Conservation (phyloP, 2,888 invertebrate species). For the Abrostola tripartita region DNA sequence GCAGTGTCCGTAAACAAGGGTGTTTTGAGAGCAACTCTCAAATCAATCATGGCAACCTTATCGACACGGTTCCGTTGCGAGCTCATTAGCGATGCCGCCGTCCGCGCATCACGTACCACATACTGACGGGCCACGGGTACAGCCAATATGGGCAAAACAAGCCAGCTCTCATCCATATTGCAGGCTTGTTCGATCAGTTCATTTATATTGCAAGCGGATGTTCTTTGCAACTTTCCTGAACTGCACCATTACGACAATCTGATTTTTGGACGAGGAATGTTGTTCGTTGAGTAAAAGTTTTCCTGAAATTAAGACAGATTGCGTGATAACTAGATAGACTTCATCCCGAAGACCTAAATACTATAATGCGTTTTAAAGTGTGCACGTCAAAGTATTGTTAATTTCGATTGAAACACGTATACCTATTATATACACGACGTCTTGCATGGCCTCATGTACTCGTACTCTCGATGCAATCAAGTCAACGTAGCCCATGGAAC, state of each 20-base stretch:
- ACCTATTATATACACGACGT: not conserved
- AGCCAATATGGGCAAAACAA: conserved; percentile 75
- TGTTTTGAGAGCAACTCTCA: conserved; percentile 45
- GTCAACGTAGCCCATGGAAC: conserved; percentile 1
- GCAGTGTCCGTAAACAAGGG: conserved; percentile 29
- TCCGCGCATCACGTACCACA: conserved; percentile 56
- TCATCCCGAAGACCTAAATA: too few species aligned
- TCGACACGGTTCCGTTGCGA: conserved; percentile 61
- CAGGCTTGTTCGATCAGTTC: conserved; percentile 71
- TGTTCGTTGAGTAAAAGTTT: conserved; percentile 7
- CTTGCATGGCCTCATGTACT: not conserved
- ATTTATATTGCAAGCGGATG: conserved; percentile 76
- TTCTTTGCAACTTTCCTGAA: conserved; percentile 63
- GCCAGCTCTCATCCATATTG: conserved; percentile 74
- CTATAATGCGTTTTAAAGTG: too few species aligned
- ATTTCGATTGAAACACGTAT: not conserved
- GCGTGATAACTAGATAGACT: too few species aligned
- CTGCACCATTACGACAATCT: conserved; percentile 55
- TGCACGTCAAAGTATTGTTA: too few species aligned
- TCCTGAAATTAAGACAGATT: too few species aligned
- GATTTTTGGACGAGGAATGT: conserved; percentile 30
- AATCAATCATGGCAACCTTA: conserved; percentile 62
- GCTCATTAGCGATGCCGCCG: conserved; percentile 66
- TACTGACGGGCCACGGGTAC: conserved; percentile 57
- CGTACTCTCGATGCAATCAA: not conserved